Conservation (phyloP, 2,113 vertebrate species). For the Amphilophus citrinellus region DNA sequence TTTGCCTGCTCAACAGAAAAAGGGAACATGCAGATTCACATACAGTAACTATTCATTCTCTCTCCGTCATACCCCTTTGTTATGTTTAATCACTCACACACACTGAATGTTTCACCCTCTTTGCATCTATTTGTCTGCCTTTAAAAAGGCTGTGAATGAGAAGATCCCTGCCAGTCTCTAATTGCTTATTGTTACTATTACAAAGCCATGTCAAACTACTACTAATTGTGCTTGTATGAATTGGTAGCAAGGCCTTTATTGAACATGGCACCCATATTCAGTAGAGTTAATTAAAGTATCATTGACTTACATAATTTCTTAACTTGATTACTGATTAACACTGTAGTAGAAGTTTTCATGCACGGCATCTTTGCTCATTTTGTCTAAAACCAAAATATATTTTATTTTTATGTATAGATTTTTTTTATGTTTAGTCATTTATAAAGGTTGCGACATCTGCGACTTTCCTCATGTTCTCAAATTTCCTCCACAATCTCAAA, state of each 20-base stretch:
- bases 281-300: not conserved
- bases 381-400: not conserved
- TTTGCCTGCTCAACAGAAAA: constrained; percentile 11
- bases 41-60: constrained; percentile 23
- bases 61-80: constrained; percentile 20
- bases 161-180: constrained; percentile 64
- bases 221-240: constrained; percentile 59
- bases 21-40: constrained; percentile 18
- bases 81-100: constrained; percentile 7
- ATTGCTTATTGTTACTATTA: constrained; percentile 64
- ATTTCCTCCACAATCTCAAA: not conserved
- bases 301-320: not conserved
- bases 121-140: constrained; percentile 24
- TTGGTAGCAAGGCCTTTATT: constrained; percentile 65
- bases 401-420: not conserved
- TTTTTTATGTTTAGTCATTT: not conserved
- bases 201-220: constrained; percentile 53
- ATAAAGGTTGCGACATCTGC: not conserved
- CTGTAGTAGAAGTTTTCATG: not conserved
- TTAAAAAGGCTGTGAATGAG: constrained; percentile 58
- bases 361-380: not conserved
- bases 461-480: not conserved
- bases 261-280: constrained; percentile 46
- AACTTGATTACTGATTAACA: not conserved
- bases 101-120: constrained; percentile 36